Base-by-base conservation (phyloP, 2,113 vertebrate genomes). In the Vidua macroura region DNA sequence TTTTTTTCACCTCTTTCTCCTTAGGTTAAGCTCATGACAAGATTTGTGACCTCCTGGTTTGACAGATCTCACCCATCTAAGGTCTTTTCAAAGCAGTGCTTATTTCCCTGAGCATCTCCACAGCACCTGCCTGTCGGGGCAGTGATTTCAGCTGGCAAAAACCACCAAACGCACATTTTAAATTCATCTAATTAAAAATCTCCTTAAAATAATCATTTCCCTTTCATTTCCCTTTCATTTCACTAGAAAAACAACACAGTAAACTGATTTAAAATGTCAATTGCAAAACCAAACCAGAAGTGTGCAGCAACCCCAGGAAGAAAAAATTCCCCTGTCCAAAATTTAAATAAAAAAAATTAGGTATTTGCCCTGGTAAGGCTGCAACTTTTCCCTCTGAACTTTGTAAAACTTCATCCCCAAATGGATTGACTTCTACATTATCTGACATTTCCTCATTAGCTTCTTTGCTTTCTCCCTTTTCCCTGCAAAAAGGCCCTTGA, bases 401-500 rank as follows among this genome's bases (percentile, higher is more conserved):
- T 83, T 33, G 39, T n/a, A 67, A 89, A 92, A 92, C 84, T 94
- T 86, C 91, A 92, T 70, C 86, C 81, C 86, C 73, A 60, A 56
- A 63, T 20, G 62, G 62, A 73, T 70, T 93, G 90, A 94, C 46
- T 96, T 90, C 72, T 90, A 86, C 90, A 63, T 74, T 95, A 94
- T 86, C 95, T 96, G 95, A 95, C 94, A 92, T 93, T 92, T 96
- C 96, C 95, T 96, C 94, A 93, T 95, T 92, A 95, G 91, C 93
- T 96, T 92, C 93, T 96, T 93, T 94, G 88, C 94, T 46, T 91
- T 83, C 83, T 81, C 92, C 63, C 84, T 31, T 94, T 72, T 66
- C 95, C 90, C 55, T 81, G 86, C 78, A 64, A 79, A 86, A 95
- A 93, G 80, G 70, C 89, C 92, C 87, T 58, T 90, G 86, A 95